Evolutionary conservation across 2,797 vertebrate genomes (phyloP), one percentile per base, ranked within the genome.

Genomic region (Karalla daura): DNA sequence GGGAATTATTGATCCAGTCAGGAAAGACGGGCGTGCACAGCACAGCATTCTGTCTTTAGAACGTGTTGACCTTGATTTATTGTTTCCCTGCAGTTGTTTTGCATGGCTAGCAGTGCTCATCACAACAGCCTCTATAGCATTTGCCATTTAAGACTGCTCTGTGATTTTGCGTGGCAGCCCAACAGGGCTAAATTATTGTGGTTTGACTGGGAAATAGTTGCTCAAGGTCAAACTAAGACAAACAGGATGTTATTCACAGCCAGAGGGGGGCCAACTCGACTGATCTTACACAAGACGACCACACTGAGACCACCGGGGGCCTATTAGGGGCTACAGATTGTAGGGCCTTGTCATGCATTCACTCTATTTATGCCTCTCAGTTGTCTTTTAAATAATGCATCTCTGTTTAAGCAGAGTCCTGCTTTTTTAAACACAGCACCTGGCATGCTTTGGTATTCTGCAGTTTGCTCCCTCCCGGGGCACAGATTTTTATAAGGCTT

Each of bases 351-450:
- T 90, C 89, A 85, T 82, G 80, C 70, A 85, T 90, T 87, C 69
- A 80, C 76, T 81, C 76, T 81, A 78, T 93, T 92, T 87, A 91
- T 87, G 84, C 64, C 86, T 89, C 78, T 91, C 82, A 81, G 80
- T 84, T 87, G 80, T 88, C 86, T 81, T 89, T 88, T 90, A 89
- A 93, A 93, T 89, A 91, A 89, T 91, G 80, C 79, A 91, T 84
- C 71, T 87, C 76, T 85, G 78, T 83, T 87, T 88, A 81, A 80
- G 73, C 78, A 84, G 72, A 85, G 77, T 70, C 75, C 78, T 60
- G 61, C 50, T 56, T 84, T 83, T 79, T 76, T 64, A 78, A 86
- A 88, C 46, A 37, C 62, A 75, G 78, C 82, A 86, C 84, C 86
- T 87, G 77, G 66, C 72, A 53, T 1, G 30, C 74, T 86, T 87